Percentiles rank a stretch among this genome's conserved stretches.
phyloP scores from a whole-genome alignment of 2,113 vertebrate species.

The Chaetura pelagica region DNA sequence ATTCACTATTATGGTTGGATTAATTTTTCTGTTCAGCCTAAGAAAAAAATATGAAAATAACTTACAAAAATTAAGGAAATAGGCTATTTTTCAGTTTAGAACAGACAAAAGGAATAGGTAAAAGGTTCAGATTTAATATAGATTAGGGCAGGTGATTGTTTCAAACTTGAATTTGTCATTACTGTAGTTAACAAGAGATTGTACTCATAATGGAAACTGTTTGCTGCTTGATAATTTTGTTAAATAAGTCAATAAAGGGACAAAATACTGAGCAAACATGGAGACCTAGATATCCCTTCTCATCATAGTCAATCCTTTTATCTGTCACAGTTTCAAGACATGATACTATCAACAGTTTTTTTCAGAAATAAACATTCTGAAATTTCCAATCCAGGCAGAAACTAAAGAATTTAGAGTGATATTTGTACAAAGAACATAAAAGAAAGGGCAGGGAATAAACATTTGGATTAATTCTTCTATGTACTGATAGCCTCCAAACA shows the following conservation, averaged over 20 bases:
- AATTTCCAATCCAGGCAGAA: not conserved
- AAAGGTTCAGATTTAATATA: not conserved
- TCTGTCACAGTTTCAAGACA: conserved; percentile 14
- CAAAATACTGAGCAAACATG: conserved; percentile 9
- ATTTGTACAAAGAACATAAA: not conserved
- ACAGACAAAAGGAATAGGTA: not conserved
- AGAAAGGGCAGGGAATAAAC: not conserved
- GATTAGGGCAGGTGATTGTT: not conserved
- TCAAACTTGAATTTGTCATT: conserved; percentile 6
- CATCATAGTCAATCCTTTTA: not conserved
- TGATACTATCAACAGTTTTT: not conserved
- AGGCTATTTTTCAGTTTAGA: not conserved
- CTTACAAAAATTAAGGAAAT: not conserved
- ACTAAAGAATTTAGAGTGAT: not conserved
- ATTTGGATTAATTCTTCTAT: not conserved
- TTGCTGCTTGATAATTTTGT: not conserved
- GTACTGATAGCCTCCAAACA: not conserved
- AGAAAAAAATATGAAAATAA: not conserved
- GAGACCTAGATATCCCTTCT: not conserved
- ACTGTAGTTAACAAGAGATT: not conserved
- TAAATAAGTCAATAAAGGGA: not conserved
- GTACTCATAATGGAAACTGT: not conserved
- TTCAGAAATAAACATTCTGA: not conserved
- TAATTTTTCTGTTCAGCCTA: not conserved
- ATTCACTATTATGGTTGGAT: not conserved